A percentile compares a stretch with the other conserved stretches of the same genome.
phyloP scores from a whole-genome alignment of 2,797 vertebrate species.

The Carcharodon carcharias region DNA sequence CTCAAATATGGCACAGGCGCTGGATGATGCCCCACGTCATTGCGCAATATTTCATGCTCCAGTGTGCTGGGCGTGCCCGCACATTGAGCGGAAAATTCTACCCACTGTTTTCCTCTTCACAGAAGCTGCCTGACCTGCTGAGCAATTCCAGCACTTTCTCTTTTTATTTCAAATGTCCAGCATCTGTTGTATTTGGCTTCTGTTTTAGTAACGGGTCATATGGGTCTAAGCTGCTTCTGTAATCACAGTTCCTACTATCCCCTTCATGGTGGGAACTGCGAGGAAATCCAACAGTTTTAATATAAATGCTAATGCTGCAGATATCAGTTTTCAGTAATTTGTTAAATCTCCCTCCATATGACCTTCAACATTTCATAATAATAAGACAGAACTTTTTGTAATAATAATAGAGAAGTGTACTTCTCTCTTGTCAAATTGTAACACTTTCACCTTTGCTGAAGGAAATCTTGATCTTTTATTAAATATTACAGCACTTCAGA shows the following conservation, averaged over 20 bases:
- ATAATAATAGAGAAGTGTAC: neutral
- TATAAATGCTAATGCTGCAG: neutral
- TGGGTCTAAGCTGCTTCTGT: neutral
- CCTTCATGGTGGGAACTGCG: neutral
- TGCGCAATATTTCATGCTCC: too few species aligned
- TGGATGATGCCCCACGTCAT: too few species aligned
- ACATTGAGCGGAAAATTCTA: too few species aligned
- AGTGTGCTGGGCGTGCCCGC: too few species aligned
- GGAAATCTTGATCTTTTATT: slow-evolving; percentile 30
- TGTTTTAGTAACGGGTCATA: neutral
- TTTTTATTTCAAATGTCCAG: neutral
- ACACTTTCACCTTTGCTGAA: slow-evolving; percentile 1
- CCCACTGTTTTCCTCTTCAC: neutral
- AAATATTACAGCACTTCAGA: slow-evolving; percentile 10
- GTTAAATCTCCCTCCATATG: neutral
- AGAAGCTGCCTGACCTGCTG: neutral
- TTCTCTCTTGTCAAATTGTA: neutral
- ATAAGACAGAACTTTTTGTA: neutral
- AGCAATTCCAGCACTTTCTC: neutral
- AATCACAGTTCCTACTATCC: neutral
- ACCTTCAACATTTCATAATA: neutral
- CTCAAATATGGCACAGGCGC: too few species aligned
- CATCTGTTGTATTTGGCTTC: neutral
- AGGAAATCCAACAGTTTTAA: neutral
- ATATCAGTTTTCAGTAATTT: slow-evolving; percentile 12